Percentiles rank a stretch among this genome's conserved stretches.
These are phyloP conservation scores for Loripinus fragilis DNA, from an alignment of 2,888 invertebrate genomes.

Conservation along the genomic window DNA sequence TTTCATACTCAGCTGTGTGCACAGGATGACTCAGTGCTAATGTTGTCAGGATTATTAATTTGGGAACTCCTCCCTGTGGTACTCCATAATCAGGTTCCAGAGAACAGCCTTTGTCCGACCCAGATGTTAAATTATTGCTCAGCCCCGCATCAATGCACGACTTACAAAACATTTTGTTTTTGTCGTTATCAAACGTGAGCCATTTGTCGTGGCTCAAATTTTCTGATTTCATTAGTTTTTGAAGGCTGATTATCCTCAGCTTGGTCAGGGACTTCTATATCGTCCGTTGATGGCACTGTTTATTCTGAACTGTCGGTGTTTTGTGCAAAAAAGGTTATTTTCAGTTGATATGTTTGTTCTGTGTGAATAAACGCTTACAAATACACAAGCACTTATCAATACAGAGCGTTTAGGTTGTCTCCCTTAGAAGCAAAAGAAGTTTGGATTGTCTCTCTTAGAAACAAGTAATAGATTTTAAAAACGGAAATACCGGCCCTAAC, in stretches of 20 bases:
- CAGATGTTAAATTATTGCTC: slow-evolving; percentile 18
- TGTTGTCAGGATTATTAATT: too few species aligned
- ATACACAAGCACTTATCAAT: not conserved
- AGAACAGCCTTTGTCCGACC: slow-evolving; percentile 26
- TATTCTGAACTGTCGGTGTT: not conserved
- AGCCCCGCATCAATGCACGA: slow-evolving; percentile 14
- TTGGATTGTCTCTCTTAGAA: too few species aligned
- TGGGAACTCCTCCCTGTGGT: too few species aligned
- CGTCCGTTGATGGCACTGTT: not conserved
- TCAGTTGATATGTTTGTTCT: not conserved
- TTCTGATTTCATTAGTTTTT: not conserved
- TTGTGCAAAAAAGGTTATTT: not conserved
- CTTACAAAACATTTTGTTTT: slow-evolving; percentile 17
- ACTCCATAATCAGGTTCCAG: too few species aligned
- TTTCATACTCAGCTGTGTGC: too few species aligned
- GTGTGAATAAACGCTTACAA: not conserved
- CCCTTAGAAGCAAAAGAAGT: too few species aligned
- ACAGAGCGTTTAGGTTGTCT: not conserved
- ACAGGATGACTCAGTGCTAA: too few species aligned
- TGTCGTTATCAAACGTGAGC: not conserved
- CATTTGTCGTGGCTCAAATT: not conserved
- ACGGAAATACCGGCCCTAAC: not conserved
- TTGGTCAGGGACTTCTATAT: not conserved
- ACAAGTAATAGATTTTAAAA: not conserved
- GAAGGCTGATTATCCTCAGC: not conserved